Conservation (phyloP, 2,888 invertebrate species). For the Tenthredo scrophulariae region DNA sequence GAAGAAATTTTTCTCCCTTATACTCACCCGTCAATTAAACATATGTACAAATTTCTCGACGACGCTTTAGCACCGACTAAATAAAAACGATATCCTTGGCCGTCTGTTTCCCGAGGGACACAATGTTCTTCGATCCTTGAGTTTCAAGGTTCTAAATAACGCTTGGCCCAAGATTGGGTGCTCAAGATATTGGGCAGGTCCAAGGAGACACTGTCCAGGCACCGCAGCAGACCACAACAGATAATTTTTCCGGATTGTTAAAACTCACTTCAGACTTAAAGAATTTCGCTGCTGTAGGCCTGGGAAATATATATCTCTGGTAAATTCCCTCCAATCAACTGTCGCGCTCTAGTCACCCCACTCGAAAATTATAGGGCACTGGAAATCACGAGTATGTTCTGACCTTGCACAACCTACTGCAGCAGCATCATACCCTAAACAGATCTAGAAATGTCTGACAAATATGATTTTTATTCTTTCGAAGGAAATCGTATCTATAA, state of each 20-base stretch:
- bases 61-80: background rate
- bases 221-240: constrained; percentile 60
- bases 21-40: background rate
- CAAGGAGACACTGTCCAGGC: constrained; percentile 71
- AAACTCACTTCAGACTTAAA: constrained; percentile 66
- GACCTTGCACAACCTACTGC: background rate
- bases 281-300: constrained; percentile 30
- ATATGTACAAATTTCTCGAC: background rate
- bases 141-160: constrained; percentile 46
- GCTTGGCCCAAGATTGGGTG: constrained; percentile 57
- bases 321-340: constrained; percentile 44
- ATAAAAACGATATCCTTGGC: background rate
- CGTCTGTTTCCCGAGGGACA: constrained; percentile 34
- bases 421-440: background rate
- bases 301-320: constrained; percentile 37
- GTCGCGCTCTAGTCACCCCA: constrained; percentile 36
- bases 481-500: background rate
- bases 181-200: constrained; percentile 63
- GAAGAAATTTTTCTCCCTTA: background rate
- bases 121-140: constrained; percentile 22
- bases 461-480: background rate
- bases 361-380: constrained; percentile 47
- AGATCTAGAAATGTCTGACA: background rate
- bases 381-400: constrained; percentile 33
- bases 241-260: constrained; percentile 71